Percentiles rank a stretch among this genome's conserved stretches.
phyloP scores from a whole-genome alignment of 92 coral and sea anemone genomes.

The Plumapathes pennacea region DNA sequence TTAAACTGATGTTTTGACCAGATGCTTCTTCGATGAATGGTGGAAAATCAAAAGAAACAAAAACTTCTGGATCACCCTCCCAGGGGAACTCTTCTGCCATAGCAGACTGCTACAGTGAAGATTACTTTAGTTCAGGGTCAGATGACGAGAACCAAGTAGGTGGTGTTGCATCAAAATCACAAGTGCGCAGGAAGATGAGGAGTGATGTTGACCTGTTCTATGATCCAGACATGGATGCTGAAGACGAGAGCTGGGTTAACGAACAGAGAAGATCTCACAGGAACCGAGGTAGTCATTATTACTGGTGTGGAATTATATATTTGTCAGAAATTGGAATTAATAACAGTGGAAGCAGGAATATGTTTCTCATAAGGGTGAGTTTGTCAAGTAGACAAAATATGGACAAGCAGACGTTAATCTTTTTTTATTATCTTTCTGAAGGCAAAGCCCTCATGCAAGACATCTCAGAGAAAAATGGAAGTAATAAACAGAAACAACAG shows the following conservation, averaged over 20 bases:
- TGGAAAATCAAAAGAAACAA: not conserved
- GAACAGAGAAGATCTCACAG: constrained; percentile 68
- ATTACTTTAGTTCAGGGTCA: constrained; percentile 96
- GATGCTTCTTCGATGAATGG: not conserved
- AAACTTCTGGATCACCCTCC: too few species aligned
- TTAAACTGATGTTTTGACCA: not conserved
- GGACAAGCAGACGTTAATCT: too few species aligned
- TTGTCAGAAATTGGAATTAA: too few species aligned
- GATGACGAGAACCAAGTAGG: constrained; percentile 92
- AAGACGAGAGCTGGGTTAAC: constrained; percentile 91
- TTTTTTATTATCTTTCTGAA: too few species aligned
- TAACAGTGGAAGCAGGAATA: not conserved
- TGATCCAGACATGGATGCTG: constrained; percentile 97
- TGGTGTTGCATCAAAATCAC: constrained; percentile 85
- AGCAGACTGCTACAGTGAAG: constrained; percentile 67
- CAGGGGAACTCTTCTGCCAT: too few species aligned
- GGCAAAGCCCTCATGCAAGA: too few species aligned
- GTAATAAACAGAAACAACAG: too few species aligned
- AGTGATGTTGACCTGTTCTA: constrained; percentile 84
- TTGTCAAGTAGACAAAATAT: too few species aligned
- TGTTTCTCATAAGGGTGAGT: too few species aligned
- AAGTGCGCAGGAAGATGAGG: constrained; percentile 72
- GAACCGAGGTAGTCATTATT: constrained; percentile 52
- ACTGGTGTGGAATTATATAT: too few species aligned
- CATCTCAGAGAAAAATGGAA: too few species aligned